Evolutionary conservation across 2,113 vertebrate species (phyloP).

Genomic region (Oryzias celebensis): DNA sequence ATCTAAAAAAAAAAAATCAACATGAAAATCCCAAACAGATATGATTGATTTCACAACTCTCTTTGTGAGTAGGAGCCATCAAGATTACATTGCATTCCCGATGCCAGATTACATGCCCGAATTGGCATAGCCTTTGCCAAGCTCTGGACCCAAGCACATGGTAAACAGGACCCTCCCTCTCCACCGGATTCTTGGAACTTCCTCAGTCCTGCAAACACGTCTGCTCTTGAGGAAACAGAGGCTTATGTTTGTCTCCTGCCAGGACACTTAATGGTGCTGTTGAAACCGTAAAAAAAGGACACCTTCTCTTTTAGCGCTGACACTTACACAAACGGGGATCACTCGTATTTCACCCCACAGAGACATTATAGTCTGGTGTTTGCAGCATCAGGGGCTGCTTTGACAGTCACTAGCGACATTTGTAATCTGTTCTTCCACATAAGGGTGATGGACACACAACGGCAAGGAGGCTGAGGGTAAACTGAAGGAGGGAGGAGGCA

Average conservation of each 20-base stretch:
- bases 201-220: no score
- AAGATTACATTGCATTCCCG: no score
- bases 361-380: constrained; percentile 32
- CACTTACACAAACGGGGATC: constrained; percentile 36
- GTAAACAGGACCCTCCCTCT: no score
- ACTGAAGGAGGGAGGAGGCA: constrained; percentile 42
- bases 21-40: no score
- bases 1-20: no score
- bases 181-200: no score
- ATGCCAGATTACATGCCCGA: no score
- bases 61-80: no score
- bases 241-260: constrained; percentile 33
- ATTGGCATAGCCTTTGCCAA: no score
- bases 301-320: constrained; percentile 41
- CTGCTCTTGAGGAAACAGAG: no score
- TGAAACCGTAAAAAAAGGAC: constrained; percentile 63
- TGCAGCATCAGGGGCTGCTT: constrained; percentile 21
- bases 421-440: constrained; percentile 42
- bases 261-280: constrained; percentile 38
- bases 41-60: no score
- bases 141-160: no score
- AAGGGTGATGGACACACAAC: constrained; percentile 29
- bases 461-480: constrained; percentile 18
- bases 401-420: constrained; percentile 56
- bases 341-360: constrained; percentile 57